Evolutionary conservation across 2,888 invertebrate species (phyloP), one percentile per base, ranked within the genome.

Genomic region (Cheilosia impressa): DNA sequence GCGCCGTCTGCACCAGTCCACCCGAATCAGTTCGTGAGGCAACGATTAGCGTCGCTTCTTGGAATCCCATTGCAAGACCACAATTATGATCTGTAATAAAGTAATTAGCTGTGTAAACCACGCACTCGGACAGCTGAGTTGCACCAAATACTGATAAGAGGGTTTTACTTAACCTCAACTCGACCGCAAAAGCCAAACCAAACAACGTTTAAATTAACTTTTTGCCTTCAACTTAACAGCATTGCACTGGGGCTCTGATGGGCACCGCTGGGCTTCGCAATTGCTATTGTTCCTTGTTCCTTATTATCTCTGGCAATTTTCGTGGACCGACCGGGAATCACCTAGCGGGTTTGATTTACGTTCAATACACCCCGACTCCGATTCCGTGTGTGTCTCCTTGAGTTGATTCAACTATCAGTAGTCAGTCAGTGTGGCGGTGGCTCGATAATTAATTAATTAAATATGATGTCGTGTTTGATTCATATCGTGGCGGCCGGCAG

Each of bases 381-480:
- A 60, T 0, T 15, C 6, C 5, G 58, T 63, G 53, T 58, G 38
- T 41, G 45, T 9, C 6, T n/a, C 0, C 38, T 27, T 6, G 43
- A 17, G 27, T 22, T 62, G 22, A 1, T 62, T 31, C 34, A 2
- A 41, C 17, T 13, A 17, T 38, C 34, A 38, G 34, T 53, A 27
- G 47, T 24, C 17, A 47, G 50, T 31, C 55, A 27, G 31, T 27
- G 6, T 4, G 62, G 9, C n/a, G 43, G 60, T 53, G 53, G 38
- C 66, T 55, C 78, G 75, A 84, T 84, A 80, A 71, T 79, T 80
- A 84, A 84, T 84, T 84, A 84, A 84, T 84, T 84, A 84, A 80
- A 80, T 84, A 80, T 80, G 75, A 79, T 80, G 80, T 80, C 84
- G 84, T 84, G 84, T 84, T 80, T 75, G 79, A 84, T 80, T 84